Base-by-base conservation (phyloP, 1,140 invertebrate species). In the Hormaphis cornu region DNA sequence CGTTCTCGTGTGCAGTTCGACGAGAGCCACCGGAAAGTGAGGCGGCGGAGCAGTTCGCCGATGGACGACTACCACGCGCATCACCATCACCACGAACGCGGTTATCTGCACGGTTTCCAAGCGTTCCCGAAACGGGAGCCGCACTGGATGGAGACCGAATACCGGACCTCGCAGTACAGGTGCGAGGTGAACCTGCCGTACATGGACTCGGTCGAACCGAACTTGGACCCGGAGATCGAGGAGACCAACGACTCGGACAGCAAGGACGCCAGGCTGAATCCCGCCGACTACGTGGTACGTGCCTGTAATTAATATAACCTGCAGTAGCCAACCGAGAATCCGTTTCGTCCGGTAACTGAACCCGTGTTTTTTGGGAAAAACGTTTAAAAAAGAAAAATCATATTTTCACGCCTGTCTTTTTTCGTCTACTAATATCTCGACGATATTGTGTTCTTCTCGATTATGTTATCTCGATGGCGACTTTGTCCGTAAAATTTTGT, bases 1-100 rank as follows among this genome's bases (percentile, higher is more conserved):
- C 20, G 42, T 44, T n/a, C 24, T 1, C 4, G 12, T 54, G 40
- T 53, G 4, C 10, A 71, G 70, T 71, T 71, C 8, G 70, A 59
- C 5, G 70, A 71, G 0, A 48, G 58, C 9, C 70, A 71, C 12
- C 20, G 70, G 16, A 71, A 71, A 48, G 24, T 61, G 33, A 50
- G 70, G 2, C 48, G 70, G n/a, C 24, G 59, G 26, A 71, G 70
- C 33, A 71, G 70, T 44, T 71, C 70, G 35, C 70, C 70, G 12
- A 50, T 66, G 12, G 61, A 66, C 20, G 61, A 63, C 7, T 53
- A 66, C 20, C 50, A 40, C 9, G 54, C 35, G 1, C 54, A 58
- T 16, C 54, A 54, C 16, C 54, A 58, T 16, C 54, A 54, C 16
- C 69, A 70, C 3, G 63, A 71, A 14, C 48, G 50, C 14, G 59